Conservation (phyloP, 2,113 vertebrate genomes). For the Alethe diademata region DNA sequence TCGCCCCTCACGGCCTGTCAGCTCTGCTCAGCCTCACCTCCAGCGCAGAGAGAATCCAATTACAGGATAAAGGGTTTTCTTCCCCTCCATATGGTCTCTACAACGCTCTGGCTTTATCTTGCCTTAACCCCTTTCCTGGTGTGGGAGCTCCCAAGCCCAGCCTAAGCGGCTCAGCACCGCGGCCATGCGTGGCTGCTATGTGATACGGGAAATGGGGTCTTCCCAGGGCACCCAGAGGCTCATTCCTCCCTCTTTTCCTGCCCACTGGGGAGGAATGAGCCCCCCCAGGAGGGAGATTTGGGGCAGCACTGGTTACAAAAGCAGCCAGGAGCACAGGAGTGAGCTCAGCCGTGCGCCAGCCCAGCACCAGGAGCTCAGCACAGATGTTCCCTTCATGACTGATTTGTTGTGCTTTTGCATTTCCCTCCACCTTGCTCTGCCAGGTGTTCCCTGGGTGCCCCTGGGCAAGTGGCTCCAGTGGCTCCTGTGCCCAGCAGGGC, state of each 20-base stretch:
- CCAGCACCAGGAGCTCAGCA: not conserved
- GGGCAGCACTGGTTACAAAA: not conserved
- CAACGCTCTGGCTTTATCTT: conserved; percentile 45
- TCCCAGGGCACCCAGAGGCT: not conserved
- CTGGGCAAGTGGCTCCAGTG: not conserved
- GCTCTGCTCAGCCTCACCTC: conserved; percentile 45
- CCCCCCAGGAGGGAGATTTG: not conserved
- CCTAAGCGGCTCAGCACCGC: not conserved
- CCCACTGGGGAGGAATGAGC: not conserved
- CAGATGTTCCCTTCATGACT: not conserved
- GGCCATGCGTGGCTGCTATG: not conserved
- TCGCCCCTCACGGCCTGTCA: conserved; percentile 51
- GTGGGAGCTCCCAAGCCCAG: conserved; percentile 4
- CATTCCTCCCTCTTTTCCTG: not conserved
- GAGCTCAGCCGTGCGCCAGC: fast-evolving
- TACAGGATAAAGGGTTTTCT: conserved; percentile 58
- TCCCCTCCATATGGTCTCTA: conserved; percentile 40
- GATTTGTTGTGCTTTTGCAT: not conserved
- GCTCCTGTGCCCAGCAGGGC: not conserved
- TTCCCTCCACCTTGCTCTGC: not conserved
- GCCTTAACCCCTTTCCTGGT: conserved; percentile 66
- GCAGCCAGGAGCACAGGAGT: not conserved
- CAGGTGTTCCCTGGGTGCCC: not conserved
- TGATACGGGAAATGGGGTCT: not conserved
- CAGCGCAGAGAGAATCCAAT: conserved; percentile 4